Evolutionary conservation across 2,797 vertebrate species (phyloP).

Genomic region (Morelia viridis): DNA sequence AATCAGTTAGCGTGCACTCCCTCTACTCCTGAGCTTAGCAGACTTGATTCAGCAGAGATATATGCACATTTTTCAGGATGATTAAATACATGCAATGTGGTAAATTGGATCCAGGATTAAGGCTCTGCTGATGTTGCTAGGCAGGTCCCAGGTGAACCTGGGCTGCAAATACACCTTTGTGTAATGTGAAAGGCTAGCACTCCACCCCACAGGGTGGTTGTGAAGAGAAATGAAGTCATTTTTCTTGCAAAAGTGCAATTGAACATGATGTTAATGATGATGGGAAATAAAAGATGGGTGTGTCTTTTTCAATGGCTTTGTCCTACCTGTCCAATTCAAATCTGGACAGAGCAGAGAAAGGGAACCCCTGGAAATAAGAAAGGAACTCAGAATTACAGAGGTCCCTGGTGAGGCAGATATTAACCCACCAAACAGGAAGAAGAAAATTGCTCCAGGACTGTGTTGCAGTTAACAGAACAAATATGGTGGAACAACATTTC

Average conservation of each 20-base stretch:
- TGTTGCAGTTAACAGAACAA: neutral
- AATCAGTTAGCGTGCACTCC: neutral
- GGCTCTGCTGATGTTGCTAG: neutral
- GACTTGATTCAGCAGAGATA: neutral
- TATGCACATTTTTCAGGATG: neutral
- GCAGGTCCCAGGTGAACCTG: neutral
- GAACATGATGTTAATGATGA: neutral
- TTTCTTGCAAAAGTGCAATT: neutral
- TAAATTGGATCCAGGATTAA: neutral
- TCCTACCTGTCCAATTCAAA: neutral
- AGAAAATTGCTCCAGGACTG: neutral
- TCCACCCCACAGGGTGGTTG: neutral
- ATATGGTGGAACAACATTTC: neutral
- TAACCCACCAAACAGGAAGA: neutral
- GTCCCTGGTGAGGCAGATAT: neutral
- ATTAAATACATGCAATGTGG: neutral
- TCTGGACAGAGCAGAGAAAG: neutral
- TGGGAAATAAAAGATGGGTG: neutral
- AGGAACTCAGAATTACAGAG: neutral
- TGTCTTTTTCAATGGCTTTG: neutral
- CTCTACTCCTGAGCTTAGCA: neutral
- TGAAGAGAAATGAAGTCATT: neutral
- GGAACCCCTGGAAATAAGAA: neutral
- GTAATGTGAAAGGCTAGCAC: neutral
- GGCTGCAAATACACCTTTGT: neutral